Percentiles rank a stretch among this genome's conserved stretches.
Evolutionary conservation across 2,888 invertebrate species (phyloP).

Genomic region (Acanthosepion pharaonis): DNA sequence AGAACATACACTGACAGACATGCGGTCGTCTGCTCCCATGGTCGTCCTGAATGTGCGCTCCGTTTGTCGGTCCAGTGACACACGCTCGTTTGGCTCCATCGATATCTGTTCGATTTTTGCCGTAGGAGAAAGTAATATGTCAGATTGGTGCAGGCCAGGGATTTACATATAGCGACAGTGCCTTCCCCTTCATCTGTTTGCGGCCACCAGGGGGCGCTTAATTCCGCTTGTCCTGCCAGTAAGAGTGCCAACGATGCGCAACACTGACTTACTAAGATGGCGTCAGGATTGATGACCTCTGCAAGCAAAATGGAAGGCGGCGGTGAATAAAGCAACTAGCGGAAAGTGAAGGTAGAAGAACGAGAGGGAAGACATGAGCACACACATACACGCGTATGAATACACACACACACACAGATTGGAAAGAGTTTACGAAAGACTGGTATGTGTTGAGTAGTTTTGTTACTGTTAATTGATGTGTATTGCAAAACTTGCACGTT

Average conservation of each 20-base stretch:
- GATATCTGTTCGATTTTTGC: slow-evolving; percentile 21
- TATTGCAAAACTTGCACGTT: neutral
- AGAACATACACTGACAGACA: neutral
- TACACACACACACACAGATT: neutral
- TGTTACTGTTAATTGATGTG: slow-evolving; percentile 23
- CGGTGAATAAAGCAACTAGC: neutral
- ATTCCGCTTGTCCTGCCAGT: neutral
- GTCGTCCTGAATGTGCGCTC: neutral
- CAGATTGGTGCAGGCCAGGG: slow-evolving; percentile 6
- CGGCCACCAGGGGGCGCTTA: slow-evolving; percentile 21
- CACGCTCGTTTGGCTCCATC: neutral
- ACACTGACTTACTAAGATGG: neutral
- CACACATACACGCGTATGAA: neutral
- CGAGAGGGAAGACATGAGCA: neutral
- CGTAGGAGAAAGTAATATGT: neutral
- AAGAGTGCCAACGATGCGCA: neutral
- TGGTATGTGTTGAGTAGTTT: neutral
- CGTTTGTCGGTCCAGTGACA: neutral
- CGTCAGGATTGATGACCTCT: slow-evolving; percentile 22
- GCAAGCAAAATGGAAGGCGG: slow-evolving; percentile 15
- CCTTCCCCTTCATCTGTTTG: neutral
- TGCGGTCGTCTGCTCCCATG: neutral
- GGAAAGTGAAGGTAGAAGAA: no score
- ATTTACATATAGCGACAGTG: neutral
- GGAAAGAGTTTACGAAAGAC: neutral